Conservation (phyloP, 2,888 invertebrate genomes). For the Nineta flava region DNA sequence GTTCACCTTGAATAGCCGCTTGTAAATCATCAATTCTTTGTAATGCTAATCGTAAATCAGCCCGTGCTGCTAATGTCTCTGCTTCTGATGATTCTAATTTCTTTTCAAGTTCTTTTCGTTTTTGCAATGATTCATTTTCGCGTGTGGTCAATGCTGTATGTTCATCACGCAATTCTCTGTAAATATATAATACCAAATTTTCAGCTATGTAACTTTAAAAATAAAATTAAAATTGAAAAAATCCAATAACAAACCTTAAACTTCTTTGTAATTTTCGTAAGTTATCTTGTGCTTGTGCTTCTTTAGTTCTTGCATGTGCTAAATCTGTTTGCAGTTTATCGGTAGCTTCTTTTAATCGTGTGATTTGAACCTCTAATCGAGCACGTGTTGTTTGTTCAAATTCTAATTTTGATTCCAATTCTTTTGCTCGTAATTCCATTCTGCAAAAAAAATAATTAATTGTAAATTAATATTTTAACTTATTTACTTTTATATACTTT, state of each 20-base stretch:
- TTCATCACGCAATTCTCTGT: slow-evolving; percentile 65
- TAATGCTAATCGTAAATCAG: slow-evolving; percentile 75
- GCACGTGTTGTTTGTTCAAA: slow-evolving; percentile 77
- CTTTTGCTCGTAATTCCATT: slow-evolving; percentile 73
- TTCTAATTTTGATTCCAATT: slow-evolving; percentile 81
- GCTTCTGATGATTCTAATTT: slow-evolving; percentile 52
- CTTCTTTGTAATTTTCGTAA: slow-evolving; percentile 57
- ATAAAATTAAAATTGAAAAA: background rate
- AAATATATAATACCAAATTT: slow-evolving; percentile 8
- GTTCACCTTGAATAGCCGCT: slow-evolving; percentile 78
- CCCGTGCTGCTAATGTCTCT: slow-evolving; percentile 51
- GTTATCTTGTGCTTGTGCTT: slow-evolving; percentile 62
- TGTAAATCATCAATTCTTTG: slow-evolving; percentile 84
- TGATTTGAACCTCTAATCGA: slow-evolving; percentile 63
- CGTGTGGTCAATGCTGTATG: slow-evolving; percentile 50
- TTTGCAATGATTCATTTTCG: slow-evolving; percentile 58
- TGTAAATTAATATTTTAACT: no score
- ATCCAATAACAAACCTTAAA: slow-evolving; percentile 28
- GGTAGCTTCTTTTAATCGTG: slow-evolving; percentile 52
- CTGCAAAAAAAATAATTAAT: slow-evolving; percentile 21
- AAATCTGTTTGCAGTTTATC: slow-evolving; percentile 61
- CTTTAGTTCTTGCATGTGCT: slow-evolving; percentile 49
- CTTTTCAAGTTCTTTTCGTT: slow-evolving; percentile 61
- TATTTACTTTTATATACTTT: no score
- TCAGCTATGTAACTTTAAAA: background rate